Conservation (phyloP, 37 sponge, comb jelly and placozoan species). For the Chondrosia reniformis region DNA sequence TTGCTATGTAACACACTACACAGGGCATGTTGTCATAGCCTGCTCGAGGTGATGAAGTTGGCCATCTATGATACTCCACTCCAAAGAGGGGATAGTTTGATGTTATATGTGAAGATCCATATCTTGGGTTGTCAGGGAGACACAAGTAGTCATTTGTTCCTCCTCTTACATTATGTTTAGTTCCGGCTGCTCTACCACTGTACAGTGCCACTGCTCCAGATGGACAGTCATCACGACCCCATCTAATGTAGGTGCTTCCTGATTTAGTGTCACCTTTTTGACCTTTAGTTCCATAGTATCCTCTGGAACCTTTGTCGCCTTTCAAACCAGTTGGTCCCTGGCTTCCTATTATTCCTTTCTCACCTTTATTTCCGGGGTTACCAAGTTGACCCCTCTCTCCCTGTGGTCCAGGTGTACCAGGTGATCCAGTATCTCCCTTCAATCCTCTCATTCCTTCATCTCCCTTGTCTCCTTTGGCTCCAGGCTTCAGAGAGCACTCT, state of each 20-base stretch:
- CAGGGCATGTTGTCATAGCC: conserved; percentile 37
- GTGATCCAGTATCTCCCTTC: no score
- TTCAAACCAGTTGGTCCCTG: background rate
- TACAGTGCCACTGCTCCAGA: background rate
- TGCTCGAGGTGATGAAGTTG: background rate
- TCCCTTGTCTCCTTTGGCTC: no score
- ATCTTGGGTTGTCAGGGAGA: conserved; percentile 35
- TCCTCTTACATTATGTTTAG: conserved; percentile 12
- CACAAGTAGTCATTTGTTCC: conserved; percentile 46
- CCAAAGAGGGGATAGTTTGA: conserved; percentile 11
- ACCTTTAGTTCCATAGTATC: background rate
- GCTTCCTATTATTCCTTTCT: background rate
- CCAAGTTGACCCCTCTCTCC: no score
- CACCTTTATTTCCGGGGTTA: background rate
- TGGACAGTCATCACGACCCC: conserved; percentile 8
- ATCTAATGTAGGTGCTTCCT: background rate
- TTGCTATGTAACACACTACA: conserved; percentile 44
- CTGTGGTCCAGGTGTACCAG: no score
- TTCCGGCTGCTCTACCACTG: conserved; percentile 3
- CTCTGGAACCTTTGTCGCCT: background rate
- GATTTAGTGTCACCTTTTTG: background rate
- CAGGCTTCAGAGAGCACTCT: no score
- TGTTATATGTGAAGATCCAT: background rate
- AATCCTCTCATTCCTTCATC: no score
- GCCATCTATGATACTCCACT: conserved; percentile 28